Percentiles rank a stretch among this genome's conserved stretches.
Evolutionary conservation across 2,113 vertebrate species (phyloP).

Genomic region (Etia nguti): DNA sequence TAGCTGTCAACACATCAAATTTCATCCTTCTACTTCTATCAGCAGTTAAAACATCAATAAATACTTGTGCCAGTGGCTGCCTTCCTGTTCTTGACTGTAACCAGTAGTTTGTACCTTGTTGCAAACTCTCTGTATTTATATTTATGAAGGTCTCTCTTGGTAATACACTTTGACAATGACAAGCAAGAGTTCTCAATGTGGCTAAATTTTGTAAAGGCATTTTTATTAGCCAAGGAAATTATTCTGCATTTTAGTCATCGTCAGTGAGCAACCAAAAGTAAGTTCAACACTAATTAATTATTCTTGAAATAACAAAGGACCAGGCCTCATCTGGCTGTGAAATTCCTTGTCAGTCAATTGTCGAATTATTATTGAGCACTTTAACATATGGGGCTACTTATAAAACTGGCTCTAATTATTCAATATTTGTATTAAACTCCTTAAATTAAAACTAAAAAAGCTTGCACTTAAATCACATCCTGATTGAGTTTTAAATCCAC

Average conservation of each 20-base stretch:
- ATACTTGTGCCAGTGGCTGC: not conserved
- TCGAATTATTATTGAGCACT: not conserved
- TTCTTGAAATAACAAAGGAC: not conserved
- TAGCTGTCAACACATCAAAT: not conserved
- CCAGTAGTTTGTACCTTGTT: not conserved
- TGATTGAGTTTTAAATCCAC: not conserved
- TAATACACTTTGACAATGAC: not conserved
- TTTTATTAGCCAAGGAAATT: not conserved
- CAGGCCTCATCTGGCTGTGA: not conserved
- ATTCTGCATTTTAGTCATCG: not conserved
- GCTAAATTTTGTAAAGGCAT: not conserved
- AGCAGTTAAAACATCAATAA: not conserved
- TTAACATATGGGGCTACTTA: not conserved
- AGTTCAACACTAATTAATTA: not conserved
- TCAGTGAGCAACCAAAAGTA: not conserved
- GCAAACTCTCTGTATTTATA: not conserved
- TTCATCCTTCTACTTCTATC: not conserved
- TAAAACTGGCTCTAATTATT: not conserved
- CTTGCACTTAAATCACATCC: not conserved
- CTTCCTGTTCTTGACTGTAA: not conserved
- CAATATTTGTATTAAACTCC: not conserved
- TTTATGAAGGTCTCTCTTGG: not conserved
- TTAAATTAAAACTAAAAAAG: not conserved
- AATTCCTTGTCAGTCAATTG: not conserved
- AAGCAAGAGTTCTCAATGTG: not conserved